phyloP scores from a whole-genome alignment of 2,113 vertebrate genomes.

The Semicossyphus pulcher region DNA sequence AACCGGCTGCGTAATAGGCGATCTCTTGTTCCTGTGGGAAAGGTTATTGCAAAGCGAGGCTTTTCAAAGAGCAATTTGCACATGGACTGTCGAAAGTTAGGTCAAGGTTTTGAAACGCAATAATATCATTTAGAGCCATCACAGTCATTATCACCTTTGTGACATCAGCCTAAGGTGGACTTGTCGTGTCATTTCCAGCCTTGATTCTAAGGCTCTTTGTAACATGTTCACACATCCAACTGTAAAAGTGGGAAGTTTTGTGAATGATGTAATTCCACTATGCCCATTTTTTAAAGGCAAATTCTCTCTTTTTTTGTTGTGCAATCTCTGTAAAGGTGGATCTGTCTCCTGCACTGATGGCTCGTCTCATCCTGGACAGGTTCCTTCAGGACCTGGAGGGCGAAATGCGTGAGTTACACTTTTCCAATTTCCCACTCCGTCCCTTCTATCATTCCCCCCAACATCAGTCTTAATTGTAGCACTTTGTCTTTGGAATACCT shows the following conservation, averaged over 20 bases:
- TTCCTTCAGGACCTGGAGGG: constrained; percentile 89
- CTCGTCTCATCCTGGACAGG: constrained; percentile 91
- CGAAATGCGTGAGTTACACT: constrained; percentile 86
- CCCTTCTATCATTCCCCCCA: constrained; percentile 48
- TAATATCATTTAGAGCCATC: constrained; percentile 74
- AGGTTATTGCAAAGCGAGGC: constrained; percentile 67
- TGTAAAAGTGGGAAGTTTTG: constrained; percentile 46
- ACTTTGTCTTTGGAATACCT: constrained; percentile 67
- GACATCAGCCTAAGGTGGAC: constrained; percentile 58
- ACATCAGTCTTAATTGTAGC: constrained; percentile 77
- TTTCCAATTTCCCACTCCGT: constrained; percentile 43
- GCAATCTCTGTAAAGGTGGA: constrained; percentile 87
- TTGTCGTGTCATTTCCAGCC: constrained; percentile 48
- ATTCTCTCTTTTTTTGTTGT: constrained; percentile 30
- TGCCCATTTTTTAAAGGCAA: constrained; percentile 32
- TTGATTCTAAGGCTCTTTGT: constrained; percentile 47
- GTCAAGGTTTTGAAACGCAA: constrained; percentile 73
- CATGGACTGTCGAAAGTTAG: constrained; percentile 63
- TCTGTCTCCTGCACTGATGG: constrained; percentile 94
- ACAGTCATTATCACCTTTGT: constrained; percentile 64
- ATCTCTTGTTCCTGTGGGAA: constrained; percentile 69
- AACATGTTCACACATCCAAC: constrained; percentile 38
- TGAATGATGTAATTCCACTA: constrained; percentile 44
- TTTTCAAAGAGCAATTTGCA: constrained; percentile 71
- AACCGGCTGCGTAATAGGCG: constrained; percentile 62